Evolutionary conservation across 2,797 vertebrate genomes (phyloP).

Genomic region (Tenualosa ilisha): DNA sequence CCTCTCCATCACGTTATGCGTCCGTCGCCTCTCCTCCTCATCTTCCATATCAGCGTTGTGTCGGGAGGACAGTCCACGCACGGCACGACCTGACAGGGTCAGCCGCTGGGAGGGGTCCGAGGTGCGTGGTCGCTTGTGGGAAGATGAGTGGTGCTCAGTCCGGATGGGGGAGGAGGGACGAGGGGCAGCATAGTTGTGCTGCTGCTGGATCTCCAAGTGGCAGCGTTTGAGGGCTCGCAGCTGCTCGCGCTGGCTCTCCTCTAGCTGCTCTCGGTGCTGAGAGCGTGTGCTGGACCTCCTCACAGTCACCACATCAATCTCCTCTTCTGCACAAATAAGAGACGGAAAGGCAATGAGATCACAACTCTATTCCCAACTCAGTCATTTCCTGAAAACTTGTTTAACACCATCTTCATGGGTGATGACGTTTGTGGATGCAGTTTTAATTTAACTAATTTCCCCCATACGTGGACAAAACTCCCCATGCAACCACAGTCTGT

Average conservation of each 20-base stretch:
- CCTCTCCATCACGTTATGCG: slow-evolving; percentile 82
- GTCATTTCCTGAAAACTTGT: background rate
- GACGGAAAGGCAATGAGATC: background rate
- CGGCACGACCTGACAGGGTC: slow-evolving; percentile 54
- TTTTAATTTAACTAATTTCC: too few relatives aligned
- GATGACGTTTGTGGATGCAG: too few relatives aligned
- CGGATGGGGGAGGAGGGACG: slow-evolving; percentile 69
- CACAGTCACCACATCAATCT: slow-evolving; percentile 79
- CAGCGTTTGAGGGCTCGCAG: slow-evolving; percentile 64
- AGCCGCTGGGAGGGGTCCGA: slow-evolving; percentile 48
- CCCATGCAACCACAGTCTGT: background rate
- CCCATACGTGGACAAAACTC: background rate
- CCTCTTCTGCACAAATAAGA: slow-evolving; percentile 68
- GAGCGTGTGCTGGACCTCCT: slow-evolving; percentile 58
- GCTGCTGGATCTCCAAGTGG: slow-evolving; percentile 75
- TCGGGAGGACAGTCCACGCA: slow-evolving; percentile 46
- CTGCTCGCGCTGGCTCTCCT: slow-evolving; percentile 51
- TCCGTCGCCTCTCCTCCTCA: slow-evolving; percentile 75
- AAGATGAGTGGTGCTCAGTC: slow-evolving; percentile 25
- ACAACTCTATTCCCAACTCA: background rate
- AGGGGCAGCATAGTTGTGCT: slow-evolving; percentile 82
- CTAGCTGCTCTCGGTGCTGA: slow-evolving; percentile 54
- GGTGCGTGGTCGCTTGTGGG: slow-evolving; percentile 63
- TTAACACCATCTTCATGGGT: background rate
- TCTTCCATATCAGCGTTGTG: slow-evolving; percentile 67